These are phyloP conservation scores for Harmothoe impar DNA, from an alignment of 2,888 invertebrate species.

Conservation along the genomic window DNA sequence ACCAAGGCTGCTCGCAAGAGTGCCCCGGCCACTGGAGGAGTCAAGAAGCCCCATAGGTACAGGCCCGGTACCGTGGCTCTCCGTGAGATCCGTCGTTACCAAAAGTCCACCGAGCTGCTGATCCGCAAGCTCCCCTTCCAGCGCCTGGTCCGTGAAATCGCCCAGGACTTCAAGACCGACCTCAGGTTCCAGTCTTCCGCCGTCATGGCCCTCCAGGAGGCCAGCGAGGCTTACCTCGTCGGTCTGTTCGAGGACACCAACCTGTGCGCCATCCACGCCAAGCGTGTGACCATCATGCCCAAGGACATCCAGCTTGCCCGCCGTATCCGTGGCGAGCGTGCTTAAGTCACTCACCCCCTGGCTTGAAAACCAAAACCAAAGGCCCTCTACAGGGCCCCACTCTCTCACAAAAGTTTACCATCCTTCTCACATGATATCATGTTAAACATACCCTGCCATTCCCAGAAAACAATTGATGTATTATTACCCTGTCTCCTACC, in stretches of 20 bases:
- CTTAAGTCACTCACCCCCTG: constrained; percentile 73
- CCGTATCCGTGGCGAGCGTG: constrained; percentile 96
- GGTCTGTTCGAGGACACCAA: constrained; percentile 99
- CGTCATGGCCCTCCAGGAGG: constrained; percentile 82
- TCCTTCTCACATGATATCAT: no score
- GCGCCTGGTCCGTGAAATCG: constrained; percentile 83
- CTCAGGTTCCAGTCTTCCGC: constrained; percentile 83
- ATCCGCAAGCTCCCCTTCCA: constrained; percentile 83
- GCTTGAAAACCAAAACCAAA: neutral
- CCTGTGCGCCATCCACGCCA: constrained; percentile 98
- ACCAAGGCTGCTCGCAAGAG: constrained; percentile 84
- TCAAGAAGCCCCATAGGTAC: constrained; percentile 83
- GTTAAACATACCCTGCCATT: no score
- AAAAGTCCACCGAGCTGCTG: constrained; percentile 83
- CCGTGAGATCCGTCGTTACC: constrained; percentile 83
- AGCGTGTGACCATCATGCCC: constrained; percentile 98
- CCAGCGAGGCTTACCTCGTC: constrained; percentile 69
- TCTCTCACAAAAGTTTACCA: neutral
- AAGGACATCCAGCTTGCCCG: constrained; percentile 98
- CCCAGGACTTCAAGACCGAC: constrained; percentile 84
- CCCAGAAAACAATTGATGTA: no score
- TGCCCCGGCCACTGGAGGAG: constrained; percentile 84
- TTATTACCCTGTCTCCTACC: no score
- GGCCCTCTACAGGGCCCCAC: constrained; percentile 59
- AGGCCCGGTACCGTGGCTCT: constrained; percentile 84